These are phyloP conservation scores for Halictus quadricinctus DNA, from an alignment of 2,888 invertebrate species.

Conservation along the genomic window DNA sequence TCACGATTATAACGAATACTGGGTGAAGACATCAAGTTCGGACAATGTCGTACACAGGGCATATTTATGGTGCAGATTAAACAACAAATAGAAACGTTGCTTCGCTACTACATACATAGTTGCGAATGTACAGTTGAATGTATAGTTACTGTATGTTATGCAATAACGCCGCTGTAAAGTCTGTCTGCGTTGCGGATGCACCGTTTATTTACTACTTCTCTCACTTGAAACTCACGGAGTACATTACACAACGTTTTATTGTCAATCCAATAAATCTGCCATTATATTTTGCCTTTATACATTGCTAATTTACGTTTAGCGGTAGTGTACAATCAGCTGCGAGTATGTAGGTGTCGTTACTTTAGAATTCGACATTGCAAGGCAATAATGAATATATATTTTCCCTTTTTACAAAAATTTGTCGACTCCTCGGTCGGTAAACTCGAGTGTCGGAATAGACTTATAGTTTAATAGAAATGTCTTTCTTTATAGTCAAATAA, in stretches of 20 bases:
- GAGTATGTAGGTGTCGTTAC: constrained; percentile 50
- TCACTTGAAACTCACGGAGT: constrained; percentile 44
- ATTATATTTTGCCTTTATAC: constrained; percentile 64
- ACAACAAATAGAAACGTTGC: constrained; percentile 34
- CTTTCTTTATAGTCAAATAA: constrained; percentile 16
- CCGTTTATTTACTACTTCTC: constrained; percentile 41
- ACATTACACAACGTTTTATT: constrained; percentile 67
- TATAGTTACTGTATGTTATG: constrained; percentile 35
- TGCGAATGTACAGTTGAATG: constrained; percentile 55
- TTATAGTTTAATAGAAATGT: constrained; percentile 19
- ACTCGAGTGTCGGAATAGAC: constrained; percentile 31
- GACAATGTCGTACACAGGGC: constrained; percentile 30
- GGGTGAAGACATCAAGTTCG: constrained; percentile 23
- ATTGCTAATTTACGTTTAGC: constrained; percentile 51
- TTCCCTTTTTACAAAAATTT: constrained; percentile 44
- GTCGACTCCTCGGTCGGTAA: constrained; percentile 13
- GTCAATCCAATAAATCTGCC: constrained; percentile 69
- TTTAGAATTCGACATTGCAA: constrained; percentile 60
- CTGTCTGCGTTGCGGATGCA: constrained; percentile 20
- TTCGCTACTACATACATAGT: constrained; percentile 18
- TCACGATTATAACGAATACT: constrained; percentile 34
- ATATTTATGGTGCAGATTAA: constrained; percentile 16
- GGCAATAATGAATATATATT: constrained; percentile 51
- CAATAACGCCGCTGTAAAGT: constrained; percentile 28
- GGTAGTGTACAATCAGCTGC: constrained; percentile 52